These are phyloP conservation scores for Mohoua ochrocephala DNA, from an alignment of 2,113 vertebrate species.

Conservation along the genomic window DNA sequence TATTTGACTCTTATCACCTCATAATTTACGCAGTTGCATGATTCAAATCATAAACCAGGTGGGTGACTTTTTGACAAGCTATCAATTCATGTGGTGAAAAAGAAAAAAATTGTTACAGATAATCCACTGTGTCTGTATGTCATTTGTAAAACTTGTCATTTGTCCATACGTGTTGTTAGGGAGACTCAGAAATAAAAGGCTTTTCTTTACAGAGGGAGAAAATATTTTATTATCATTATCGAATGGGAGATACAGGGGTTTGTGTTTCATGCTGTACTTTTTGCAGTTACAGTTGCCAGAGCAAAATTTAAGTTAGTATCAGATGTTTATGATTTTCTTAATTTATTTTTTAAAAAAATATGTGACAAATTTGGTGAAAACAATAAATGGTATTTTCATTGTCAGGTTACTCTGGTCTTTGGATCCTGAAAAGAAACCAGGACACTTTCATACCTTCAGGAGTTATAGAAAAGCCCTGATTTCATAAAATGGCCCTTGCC, in stretches of 20 bases:
- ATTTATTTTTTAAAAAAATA: background rate
- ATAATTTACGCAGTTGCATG: conserved; percentile 71
- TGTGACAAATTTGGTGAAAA: background rate
- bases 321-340: background rate
- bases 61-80: conserved; percentile 70
- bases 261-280: background rate
- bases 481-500: background rate
- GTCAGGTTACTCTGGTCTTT: background rate
- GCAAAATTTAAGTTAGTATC: background rate
- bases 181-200: background rate
- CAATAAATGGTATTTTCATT: background rate
- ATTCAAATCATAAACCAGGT: conserved; percentile 73
- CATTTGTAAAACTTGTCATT: background rate
- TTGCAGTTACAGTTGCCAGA: background rate
- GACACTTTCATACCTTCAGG: background rate
- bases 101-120: background rate
- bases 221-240: background rate
- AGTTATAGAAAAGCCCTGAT: background rate
- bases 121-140: background rate
- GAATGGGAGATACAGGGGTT: background rate
- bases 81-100: conserved; percentile 25
- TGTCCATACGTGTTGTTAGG: background rate
- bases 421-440: background rate
- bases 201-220: background rate
- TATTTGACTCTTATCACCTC: conserved; percentile 68